phyloP scores from a whole-genome alignment of 1,140 invertebrate genomes.

The Drosophila orena region DNA sequence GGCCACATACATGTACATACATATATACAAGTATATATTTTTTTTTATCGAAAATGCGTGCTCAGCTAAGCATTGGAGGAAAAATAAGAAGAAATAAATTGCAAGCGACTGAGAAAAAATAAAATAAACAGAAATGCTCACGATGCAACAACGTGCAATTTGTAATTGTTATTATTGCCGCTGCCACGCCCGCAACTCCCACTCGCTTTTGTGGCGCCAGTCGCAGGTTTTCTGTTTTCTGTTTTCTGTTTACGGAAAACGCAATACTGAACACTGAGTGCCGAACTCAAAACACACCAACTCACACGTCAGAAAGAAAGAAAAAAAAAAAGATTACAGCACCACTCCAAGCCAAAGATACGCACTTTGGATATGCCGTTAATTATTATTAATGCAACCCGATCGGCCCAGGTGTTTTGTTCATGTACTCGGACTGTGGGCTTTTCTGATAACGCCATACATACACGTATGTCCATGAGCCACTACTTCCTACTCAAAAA shows the following conservation, averaged over 20 bases:
- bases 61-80: slow-evolving; percentile 51
- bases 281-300: slow-evolving; percentile 20
- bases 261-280: neutral
- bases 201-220: slow-evolving; percentile 41
- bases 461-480: neutral
- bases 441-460: neutral
- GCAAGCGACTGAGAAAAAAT: slow-evolving; percentile 15
- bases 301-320: slow-evolving; percentile 28
- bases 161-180: slow-evolving; percentile 35
- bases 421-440: neutral
- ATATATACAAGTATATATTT: neutral
- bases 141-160: slow-evolving; percentile 48
- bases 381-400: slow-evolving; percentile 24
- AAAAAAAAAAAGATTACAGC: slow-evolving; percentile 7
- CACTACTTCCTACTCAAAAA: neutral
- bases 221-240: slow-evolving; percentile 17
- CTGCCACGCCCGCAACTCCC: slow-evolving; percentile 35
- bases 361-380: slow-evolving; percentile 22
- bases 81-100: slow-evolving; percentile 8
- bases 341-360: slow-evolving; percentile 21
- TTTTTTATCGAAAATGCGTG: slow-evolving; percentile 55
- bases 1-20: slow-evolving; percentile 1
- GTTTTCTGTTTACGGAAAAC: slow-evolving; percentile 29
- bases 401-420: slow-evolving; percentile 39
- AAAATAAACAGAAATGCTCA: slow-evolving; percentile 39